Evolutionary conservation across 2,113 vertebrate species (phyloP).

Genomic region (Marmota monax): DNA sequence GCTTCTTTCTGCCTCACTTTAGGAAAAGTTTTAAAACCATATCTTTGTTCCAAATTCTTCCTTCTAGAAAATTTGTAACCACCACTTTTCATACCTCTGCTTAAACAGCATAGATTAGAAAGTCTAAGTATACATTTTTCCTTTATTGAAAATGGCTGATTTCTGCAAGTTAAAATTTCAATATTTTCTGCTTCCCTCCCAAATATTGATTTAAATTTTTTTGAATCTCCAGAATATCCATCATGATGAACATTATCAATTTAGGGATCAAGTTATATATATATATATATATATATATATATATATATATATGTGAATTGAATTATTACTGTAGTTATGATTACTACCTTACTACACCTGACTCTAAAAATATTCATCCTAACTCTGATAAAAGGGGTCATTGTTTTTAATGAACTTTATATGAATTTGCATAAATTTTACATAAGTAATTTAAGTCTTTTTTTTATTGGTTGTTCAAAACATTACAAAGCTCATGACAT

Average conservation of each 20-base stretch:
- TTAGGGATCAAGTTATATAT: neutral
- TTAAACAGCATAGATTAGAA: neutral
- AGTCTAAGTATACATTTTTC: neutral
- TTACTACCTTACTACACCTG: neutral
- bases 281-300: too few relatives aligned
- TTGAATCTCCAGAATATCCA: neutral
- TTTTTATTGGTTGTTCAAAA: too few relatives aligned
- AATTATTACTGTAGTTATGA: neutral
- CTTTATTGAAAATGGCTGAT: neutral
- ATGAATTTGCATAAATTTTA: neutral
- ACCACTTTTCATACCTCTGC: neutral
- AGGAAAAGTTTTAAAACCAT: neutral
- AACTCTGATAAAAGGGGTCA: neutral
- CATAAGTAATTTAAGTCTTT: neutral
- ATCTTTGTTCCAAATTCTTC: neutral
- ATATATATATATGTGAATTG: neutral
- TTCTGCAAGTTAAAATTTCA: neutral
- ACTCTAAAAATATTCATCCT: neutral
- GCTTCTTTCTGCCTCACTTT: neutral
- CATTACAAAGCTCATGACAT: too few relatives aligned
- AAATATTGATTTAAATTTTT: slow-evolving; percentile 44
- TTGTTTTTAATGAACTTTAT: neutral
- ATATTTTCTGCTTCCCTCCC: neutral
- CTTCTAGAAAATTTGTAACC: neutral
- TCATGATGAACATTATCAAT: neutral